phyloP scores from a whole-genome alignment of 2,113 vertebrate genomes.

The Cervus canadensis region DNA sequence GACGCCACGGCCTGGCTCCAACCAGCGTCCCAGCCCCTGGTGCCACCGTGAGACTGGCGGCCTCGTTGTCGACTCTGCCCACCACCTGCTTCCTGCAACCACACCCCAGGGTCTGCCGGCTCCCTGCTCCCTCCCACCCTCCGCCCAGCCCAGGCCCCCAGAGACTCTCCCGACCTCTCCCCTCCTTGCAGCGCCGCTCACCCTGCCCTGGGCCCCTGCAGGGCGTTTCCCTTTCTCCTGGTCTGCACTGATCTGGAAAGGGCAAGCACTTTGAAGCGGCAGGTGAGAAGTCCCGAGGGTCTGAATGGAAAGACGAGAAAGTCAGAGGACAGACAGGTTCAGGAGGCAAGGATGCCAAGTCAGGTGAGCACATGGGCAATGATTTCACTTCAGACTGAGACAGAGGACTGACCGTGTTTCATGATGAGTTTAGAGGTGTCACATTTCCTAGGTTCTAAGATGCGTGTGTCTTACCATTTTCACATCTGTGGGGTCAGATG shows the following conservation, averaged over 20 bases:
- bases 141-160: background rate
- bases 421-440: background rate
- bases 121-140: background rate
- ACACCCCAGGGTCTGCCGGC: rapidly evolving
- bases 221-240: background rate
- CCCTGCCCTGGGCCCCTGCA: background rate
- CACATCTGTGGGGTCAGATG: background rate
- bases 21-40: background rate
- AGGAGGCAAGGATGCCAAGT: background rate
- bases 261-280: background rate
- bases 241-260: background rate
- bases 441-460: background rate
- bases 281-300: background rate
- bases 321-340: background rate
- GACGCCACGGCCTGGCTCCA: rapidly evolving
- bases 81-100: background rate
- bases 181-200: rapidly evolving
- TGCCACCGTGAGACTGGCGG: too few relatives aligned
- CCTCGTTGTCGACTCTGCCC: rapidly evolving
- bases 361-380: rapidly evolving
- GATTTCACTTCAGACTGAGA: background rate
- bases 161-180: background rate
- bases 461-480: background rate
- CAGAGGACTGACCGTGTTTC: background rate
- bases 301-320: rapidly evolving